Base-by-base conservation (phyloP, 2,797 vertebrate species). In the Euthynnus affinis region DNA sequence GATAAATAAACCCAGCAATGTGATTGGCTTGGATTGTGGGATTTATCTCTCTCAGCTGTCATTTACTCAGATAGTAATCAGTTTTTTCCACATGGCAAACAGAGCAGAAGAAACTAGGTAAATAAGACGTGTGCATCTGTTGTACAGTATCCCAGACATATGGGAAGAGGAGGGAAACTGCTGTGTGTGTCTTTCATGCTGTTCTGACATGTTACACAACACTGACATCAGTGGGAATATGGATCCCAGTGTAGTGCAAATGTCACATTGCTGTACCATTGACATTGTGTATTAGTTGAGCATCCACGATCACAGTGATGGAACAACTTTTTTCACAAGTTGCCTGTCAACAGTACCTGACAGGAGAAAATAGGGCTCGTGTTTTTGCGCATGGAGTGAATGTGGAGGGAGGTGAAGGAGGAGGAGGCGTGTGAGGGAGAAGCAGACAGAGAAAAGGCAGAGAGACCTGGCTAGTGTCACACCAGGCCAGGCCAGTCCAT, bases 381-480 rank as follows among this genome's bases (percentile, higher is more conserved):
- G 44, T 64, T 73, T 66, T 22, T 75, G 46, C 65, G 67, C 14
- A 0, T 44, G 40, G 17, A 37, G 27, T 62, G 51, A 52, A 46
- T 55, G 14, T 46, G 53, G 46, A 37, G 27, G 68, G 18, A 20
- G 46, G 46, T 44, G 32, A n/a, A n/a, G 22, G 49, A 18, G 18
- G 48, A 68, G 64, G 53, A 79, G 71, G 70, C 63, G 75, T 72
- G 77, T 69, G 71, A 66, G 10, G 22, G 63, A 73, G 80, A 74
- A 46, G 42, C 66, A 82, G 86, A 34, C 61, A 59, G 87, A 85
- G 80, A 79, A 88, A 81, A 88, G 80, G 71, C 75, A 89, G 85
- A 80, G 77, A 76, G 90, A 91, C 89, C 94, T 94, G 94, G 93
- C 64, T 84, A 89, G 76, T 88, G 71, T 94, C 91, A 90, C 59